Conservation (phyloP, 1,140 invertebrate genomes). For the Popillia japonica region DNA sequence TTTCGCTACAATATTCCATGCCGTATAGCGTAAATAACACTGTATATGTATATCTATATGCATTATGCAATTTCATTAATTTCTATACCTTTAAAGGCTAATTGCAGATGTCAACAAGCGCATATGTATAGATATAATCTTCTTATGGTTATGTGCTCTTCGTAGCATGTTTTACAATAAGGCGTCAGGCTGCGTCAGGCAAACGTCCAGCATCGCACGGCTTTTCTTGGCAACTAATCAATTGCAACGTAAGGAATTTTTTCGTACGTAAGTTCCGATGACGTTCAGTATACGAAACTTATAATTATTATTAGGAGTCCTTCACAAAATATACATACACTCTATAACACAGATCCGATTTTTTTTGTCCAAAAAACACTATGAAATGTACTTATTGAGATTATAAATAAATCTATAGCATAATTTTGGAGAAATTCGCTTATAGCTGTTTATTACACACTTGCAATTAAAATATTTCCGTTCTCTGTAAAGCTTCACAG, state of each 20-base stretch:
- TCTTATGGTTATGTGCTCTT: neutral
- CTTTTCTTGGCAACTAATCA: neutral
- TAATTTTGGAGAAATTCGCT: neutral
- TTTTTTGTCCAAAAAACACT: too few species aligned
- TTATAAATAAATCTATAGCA: neutral
- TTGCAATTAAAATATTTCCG: neutral
- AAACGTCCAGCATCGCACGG: neutral
- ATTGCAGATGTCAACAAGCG: too few species aligned
- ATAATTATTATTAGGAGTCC: constrained; percentile 7
- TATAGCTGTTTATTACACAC: neutral
- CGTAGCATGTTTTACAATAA: neutral
- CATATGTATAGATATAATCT: neutral
- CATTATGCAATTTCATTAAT: too few species aligned
- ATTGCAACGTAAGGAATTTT: constrained; percentile 5
- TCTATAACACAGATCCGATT: neutral
- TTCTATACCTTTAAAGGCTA: too few species aligned
- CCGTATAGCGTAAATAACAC: too few species aligned
- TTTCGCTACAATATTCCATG: too few species aligned
- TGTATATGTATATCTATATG: too few species aligned
- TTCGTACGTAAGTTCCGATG: neutral
- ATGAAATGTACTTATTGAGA: neutral
- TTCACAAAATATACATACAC: neutral
- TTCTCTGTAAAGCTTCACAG: too few species aligned
- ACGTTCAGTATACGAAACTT: neutral
- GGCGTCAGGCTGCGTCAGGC: neutral